Evolutionary conservation across 2,888 invertebrate genomes (phyloP).

Genomic region (Drosophila merina): DNA sequence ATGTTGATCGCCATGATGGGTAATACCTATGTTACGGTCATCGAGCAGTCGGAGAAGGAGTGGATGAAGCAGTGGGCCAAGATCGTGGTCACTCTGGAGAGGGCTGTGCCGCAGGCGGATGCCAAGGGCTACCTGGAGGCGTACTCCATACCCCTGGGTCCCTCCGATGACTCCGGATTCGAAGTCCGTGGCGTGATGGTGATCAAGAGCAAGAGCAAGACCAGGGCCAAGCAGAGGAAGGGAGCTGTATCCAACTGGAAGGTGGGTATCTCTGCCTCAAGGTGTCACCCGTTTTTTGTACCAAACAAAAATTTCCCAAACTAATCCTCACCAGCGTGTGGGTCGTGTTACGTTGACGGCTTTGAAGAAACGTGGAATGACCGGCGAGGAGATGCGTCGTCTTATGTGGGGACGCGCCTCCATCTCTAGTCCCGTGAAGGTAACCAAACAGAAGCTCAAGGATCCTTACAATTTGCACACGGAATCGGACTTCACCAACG

Average conservation of each 20-base stretch:
- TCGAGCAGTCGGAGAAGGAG: constrained; percentile 99
- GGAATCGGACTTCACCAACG: constrained; percentile 86
- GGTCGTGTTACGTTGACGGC: constrained; percentile 94
- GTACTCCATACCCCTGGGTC: constrained; percentile 96
- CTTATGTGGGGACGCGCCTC: constrained; percentile 96
- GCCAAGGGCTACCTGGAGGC: constrained; percentile 96
- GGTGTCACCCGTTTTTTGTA: not conserved
- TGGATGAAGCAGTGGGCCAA: constrained; percentile 99
- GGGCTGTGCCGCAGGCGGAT: constrained; percentile 95
- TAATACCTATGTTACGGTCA: constrained; percentile 98
- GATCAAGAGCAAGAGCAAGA: constrained; percentile 98
- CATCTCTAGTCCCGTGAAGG: constrained; percentile 93
- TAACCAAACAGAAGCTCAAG: constrained; percentile 85
- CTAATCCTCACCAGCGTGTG: constrained; percentile 86
- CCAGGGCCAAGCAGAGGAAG: constrained; percentile 97
- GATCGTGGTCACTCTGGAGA: constrained; percentile 97
- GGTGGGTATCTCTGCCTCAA: constrained; percentile 85
- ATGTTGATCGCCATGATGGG: constrained; percentile 99
- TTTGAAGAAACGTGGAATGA: constrained; percentile 91
- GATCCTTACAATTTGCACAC: constrained; percentile 83
- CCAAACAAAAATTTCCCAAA: no score
- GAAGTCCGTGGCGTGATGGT: constrained; percentile 98
- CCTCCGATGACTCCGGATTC: constrained; percentile 91
- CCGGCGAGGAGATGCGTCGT: constrained; percentile 92
- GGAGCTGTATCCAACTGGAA: constrained; percentile 99